Percentiles rank a stretch among this genome's conserved stretches.
Evolutionary conservation across 2,113 vertebrate species (phyloP).

Genomic region (Otolemur garnettii): DNA sequence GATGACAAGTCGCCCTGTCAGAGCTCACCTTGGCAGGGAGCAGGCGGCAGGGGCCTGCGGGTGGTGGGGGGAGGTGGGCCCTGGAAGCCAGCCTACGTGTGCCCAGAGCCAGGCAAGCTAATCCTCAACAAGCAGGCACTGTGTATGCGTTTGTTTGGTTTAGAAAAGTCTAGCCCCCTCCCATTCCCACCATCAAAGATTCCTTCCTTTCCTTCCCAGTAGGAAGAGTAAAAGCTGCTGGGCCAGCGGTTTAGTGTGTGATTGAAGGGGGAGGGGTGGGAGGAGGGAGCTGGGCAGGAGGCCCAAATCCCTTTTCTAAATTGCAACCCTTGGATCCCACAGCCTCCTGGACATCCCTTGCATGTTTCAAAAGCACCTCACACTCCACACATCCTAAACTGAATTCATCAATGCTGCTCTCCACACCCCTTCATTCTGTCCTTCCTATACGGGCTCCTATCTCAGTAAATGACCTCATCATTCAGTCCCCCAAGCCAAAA

Average conservation of each 20-base stretch:
- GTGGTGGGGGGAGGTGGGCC: constrained; percentile 8
- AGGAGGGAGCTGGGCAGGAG: not conserved
- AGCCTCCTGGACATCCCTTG: constrained; percentile 52
- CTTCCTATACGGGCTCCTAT: constrained; percentile 29
- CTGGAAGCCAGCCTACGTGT: constrained; percentile 55
- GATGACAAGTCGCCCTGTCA: constrained; percentile 84
- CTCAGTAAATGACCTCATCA: constrained; percentile 71
- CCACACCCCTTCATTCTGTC: constrained; percentile 5
- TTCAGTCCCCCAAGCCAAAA: constrained; percentile 45
- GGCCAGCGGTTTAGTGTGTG: constrained; percentile 61
- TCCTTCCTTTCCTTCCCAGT: constrained; percentile 76
- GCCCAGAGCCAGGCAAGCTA: constrained; percentile 36
- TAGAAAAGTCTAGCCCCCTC: constrained; percentile 67
- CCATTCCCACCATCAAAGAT: constrained; percentile 83
- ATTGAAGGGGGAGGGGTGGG: constrained; percentile 46
- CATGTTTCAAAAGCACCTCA: constrained; percentile 46
- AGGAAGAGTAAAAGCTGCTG: constrained; percentile 77
- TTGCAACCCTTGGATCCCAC: not conserved
- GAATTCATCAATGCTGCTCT: constrained; percentile 3
- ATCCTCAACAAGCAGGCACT: constrained; percentile 58
- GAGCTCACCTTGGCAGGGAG: constrained; percentile 84
- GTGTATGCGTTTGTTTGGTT: constrained; percentile 79
- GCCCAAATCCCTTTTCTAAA: constrained; percentile 43
- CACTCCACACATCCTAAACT: constrained; percentile 31
- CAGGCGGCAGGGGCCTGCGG: constrained; percentile 62